Base-by-base conservation (phyloP, 1,140 invertebrate genomes). In the Trachelipus rathkii region DNA sequence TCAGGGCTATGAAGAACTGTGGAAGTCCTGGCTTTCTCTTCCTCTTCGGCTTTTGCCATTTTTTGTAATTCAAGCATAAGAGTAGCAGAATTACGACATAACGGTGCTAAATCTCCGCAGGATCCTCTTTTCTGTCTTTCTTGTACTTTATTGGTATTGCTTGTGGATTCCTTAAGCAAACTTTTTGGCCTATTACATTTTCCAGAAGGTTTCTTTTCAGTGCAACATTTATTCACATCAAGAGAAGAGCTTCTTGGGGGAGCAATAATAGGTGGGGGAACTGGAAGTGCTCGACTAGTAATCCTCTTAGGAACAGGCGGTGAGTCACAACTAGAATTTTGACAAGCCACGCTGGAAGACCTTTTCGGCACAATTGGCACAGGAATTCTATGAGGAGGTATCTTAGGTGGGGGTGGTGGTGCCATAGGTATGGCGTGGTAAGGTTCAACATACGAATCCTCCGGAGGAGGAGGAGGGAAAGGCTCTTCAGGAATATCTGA, bases 11-110 rank as follows among this genome's bases (percentile, higher is more conserved):
- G 44, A 8, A 44, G 21, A 60, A 45, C 21, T 15, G 53, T 44
- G 33, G 76, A 24, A 15, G 21, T 74, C 44, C 33, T 50, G 44
- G 67, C 66, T 72, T 79, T 72, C 46, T 79, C 78, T 21, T 79
- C 78, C 44, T 79, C 78, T 43, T 79, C 78, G 33, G 75, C 77
- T 67, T 77, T 53, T 11, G 78, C 78, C 78, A 79, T 79, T n/a
- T 67, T 50, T 68, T 79, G 78, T 33, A 79, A 60, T 75, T 79
- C 71, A 11, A 72, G 33, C 67, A 79, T 46, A 71, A 78, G 74
- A 24, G 73, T 73, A 13, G 70, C 60, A 21, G 77, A 74, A 44
- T 76, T 78, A 13, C 75, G 68, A 45, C 73, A 72, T 46, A 78
- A 23, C 43, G 68, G 19, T 21, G 11, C 68, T 21, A 23, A 23